phyloP scores from a whole-genome alignment of 2,113 vertebrate species.

The Sprattus sprattus region DNA sequence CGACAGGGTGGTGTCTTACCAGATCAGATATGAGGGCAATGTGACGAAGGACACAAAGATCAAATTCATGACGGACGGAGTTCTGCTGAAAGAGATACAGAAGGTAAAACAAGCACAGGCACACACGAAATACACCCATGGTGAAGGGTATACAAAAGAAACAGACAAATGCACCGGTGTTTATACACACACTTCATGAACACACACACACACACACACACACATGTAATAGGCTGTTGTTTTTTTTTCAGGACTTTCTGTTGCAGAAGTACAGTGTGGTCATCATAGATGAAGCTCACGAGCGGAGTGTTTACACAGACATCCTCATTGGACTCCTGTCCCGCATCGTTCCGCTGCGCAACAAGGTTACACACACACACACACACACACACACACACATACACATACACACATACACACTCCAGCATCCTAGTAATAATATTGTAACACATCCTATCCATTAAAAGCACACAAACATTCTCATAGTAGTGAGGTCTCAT shows the following conservation, averaged over 20 bases:
- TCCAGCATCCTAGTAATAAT: too few relatives aligned
- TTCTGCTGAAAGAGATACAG: conserved; percentile 93
- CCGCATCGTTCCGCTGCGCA: conserved; percentile 86
- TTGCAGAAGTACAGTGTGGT: conserved; percentile 85
- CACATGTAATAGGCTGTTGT: not conserved
- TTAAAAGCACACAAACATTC: not conserved
- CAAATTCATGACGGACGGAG: conserved; percentile 98
- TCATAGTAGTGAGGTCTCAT: not conserved
- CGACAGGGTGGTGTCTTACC: conserved; percentile 87
- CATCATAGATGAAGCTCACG: conserved; percentile 93
- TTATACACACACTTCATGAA: not conserved
- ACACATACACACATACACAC: not conserved
- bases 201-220: not conserved
- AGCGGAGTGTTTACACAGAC: conserved; percentile 92
- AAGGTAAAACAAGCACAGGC: conserved; percentile 71
- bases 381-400: not conserved
- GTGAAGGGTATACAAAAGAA: not conserved
- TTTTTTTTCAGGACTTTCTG: conserved; percentile 84
- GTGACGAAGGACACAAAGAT: conserved; percentile 86
- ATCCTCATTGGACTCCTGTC: conserved; percentile 92
- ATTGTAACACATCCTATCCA: too few relatives aligned
- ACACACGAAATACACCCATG: not conserved
- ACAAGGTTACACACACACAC: conserved; percentile 72
- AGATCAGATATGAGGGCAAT: conserved; percentile 94
- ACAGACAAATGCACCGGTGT: too few relatives aligned